These are phyloP conservation scores for Biston stratarius DNA, from an alignment of 2,888 invertebrate genomes.

Conservation along the genomic window DNA sequence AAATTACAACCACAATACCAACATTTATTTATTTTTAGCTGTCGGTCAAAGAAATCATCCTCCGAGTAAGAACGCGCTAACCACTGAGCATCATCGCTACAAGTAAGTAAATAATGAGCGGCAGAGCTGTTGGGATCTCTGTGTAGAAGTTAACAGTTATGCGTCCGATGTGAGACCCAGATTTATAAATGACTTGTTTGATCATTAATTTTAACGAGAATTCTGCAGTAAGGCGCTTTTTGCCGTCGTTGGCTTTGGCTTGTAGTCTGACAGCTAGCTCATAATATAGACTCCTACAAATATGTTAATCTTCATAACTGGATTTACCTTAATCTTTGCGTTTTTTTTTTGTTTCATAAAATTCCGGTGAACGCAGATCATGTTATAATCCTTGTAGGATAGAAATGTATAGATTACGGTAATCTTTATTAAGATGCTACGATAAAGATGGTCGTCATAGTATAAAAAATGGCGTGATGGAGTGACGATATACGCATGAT, in stretches of 20 bases:
- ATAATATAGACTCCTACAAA: background rate
- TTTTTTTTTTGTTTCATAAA: background rate
- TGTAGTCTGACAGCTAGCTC: background rate
- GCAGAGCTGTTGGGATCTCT: conserved; percentile 6
- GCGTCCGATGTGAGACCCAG: conserved; percentile 2
- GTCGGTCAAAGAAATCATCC: too few relatives aligned
- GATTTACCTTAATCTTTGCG: background rate
- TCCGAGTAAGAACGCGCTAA: too few relatives aligned
- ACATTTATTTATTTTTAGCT: too few relatives aligned
- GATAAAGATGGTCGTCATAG: too few relatives aligned
- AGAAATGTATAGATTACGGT: too few relatives aligned
- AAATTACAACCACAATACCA: too few relatives aligned
- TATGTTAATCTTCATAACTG: background rate
- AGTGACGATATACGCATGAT: too few relatives aligned
- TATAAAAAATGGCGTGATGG: too few relatives aligned
- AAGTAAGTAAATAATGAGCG: background rate
- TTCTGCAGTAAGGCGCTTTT: background rate
- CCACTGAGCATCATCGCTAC: background rate
- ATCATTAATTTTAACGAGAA: conserved; percentile 11
- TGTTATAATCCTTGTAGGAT: too few relatives aligned
- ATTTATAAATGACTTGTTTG: conserved; percentile 10
- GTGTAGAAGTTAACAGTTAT: conserved; percentile 8
- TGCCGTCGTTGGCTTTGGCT: background rate
- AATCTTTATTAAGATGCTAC: too few relatives aligned
- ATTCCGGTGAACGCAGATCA: background rate